Evolutionary conservation across 2,888 invertebrate genomes (phyloP).

Genomic region (Philonicus albiceps): DNA sequence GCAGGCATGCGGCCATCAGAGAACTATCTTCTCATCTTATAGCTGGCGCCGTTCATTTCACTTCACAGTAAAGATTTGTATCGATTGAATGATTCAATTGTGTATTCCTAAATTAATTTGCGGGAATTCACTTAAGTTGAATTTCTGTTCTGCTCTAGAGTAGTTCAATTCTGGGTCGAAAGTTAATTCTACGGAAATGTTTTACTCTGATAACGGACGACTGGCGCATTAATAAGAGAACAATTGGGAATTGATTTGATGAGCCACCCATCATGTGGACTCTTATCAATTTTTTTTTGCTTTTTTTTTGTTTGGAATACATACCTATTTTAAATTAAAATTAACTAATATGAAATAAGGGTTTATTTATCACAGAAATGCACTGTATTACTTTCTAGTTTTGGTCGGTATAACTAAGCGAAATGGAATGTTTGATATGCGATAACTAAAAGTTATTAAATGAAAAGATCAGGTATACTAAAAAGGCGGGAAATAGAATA

Average conservation of each 20-base stretch:
- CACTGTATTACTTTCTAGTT: too few species aligned
- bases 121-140: constrained; percentile 1
- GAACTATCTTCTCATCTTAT: background rate
- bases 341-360: too few species aligned
- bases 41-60: background rate
- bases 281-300: too few species aligned
- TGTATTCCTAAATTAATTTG: constrained; percentile 9
- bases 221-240: background rate
- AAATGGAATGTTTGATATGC: too few species aligned
- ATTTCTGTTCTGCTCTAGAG: background rate
- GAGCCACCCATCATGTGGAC: background rate
- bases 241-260: background rate
- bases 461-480: too few species aligned
- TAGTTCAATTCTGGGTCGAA: background rate
- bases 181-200: background rate
- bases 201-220: background rate
- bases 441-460: too few species aligned
- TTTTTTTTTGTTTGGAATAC: too few species aligned
- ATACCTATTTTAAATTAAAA: too few species aligned
- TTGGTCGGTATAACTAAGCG: too few species aligned
- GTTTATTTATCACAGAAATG: too few species aligned
- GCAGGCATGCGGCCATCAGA: too few species aligned
- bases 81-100: constrained; percentile 25
- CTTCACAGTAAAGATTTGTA: background rate
- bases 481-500: too few species aligned